Conservation (phyloP, 2,888 invertebrate genomes). For the Leptura quadrifasciata region DNA sequence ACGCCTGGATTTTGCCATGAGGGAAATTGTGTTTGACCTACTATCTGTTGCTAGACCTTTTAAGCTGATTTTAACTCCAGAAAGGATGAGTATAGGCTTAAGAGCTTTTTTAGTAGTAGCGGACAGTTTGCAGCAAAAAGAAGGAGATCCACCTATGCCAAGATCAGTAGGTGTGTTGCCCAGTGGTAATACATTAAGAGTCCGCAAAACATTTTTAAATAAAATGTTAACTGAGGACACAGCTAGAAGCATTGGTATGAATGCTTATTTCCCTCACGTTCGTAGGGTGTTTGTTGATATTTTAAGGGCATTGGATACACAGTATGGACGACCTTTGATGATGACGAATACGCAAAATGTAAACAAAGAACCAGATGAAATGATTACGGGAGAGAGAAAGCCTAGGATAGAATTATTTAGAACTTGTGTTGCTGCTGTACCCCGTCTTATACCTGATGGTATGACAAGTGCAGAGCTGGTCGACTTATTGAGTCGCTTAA, state of each 20-base stretch:
- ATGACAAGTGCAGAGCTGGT: conserved; percentile 96
- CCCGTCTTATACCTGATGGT: conserved; percentile 94
- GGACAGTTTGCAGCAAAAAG: conserved; percentile 98
- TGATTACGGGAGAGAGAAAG: conserved; percentile 96
- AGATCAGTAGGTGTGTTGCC: conserved; percentile 85
- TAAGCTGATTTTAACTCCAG: conserved; percentile 93
- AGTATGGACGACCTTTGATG: conserved; percentile 97
- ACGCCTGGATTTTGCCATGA: conserved; percentile 98
- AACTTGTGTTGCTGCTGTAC: conserved; percentile 99
- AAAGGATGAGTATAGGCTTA: conserved; percentile 98
- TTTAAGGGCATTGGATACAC: conserved; percentile 92
- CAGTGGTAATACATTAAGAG: conserved; percentile 92
- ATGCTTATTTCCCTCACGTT: conserved; percentile 96
- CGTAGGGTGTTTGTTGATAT: conserved; percentile 97
- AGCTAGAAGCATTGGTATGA: conserved; percentile 97
- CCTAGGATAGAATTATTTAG: conserved; percentile 98
- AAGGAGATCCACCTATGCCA: conserved; percentile 99
- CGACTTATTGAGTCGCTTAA: conserved; percentile 93
- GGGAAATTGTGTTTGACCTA: conserved; percentile 98
- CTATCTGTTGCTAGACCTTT: conserved; percentile 96
- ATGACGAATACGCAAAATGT: conserved; percentile 97
- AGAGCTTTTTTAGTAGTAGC: conserved; percentile 98
- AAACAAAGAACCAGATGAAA: conserved; percentile 94
- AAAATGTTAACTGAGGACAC: conserved; percentile 98
- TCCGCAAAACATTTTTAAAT: conserved; percentile 96